Evolutionary conservation across 2,888 invertebrate genomes (phyloP).

Genomic region (Trypoxylon attenuatum): DNA sequence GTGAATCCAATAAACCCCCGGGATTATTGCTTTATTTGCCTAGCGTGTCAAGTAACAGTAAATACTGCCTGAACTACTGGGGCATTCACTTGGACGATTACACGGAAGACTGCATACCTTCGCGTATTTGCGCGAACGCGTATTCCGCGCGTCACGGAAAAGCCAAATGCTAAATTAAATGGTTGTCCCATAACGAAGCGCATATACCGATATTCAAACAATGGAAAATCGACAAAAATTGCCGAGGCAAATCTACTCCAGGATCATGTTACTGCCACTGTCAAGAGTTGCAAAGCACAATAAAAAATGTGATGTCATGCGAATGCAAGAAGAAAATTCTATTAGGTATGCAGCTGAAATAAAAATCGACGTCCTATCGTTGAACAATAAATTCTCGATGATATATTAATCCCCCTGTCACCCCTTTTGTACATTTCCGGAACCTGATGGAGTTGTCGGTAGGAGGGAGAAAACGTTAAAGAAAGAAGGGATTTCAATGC

Average conservation of each 20-base stretch:
- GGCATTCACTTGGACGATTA: slow-evolving; percentile 10
- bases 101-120: slow-evolving; percentile 33
- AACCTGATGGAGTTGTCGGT: neutral
- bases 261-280: no score
- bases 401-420: no score
- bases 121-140: slow-evolving; percentile 38
- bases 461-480: slow-evolving; percentile 4
- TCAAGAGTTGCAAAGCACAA: no score
- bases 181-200: no score
- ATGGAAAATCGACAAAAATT: no score
- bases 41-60: neutral
- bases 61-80: neutral
- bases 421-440: slow-evolving; percentile 39
- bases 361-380: no score
- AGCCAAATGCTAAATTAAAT: slow-evolving; percentile 33
- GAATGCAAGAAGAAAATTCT: no score
- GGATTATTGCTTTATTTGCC: neutral
- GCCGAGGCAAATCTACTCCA: no score
- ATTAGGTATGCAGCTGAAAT: no score
- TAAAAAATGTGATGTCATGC: no score
- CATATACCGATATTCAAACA: no score
- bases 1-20: neutral
- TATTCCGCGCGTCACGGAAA: slow-evolving; percentile 21
- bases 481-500: slow-evolving; percentile 17
- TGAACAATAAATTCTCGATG: no score